Conservation (phyloP, 2,888 invertebrate genomes). For the Morinoia aosen region DNA sequence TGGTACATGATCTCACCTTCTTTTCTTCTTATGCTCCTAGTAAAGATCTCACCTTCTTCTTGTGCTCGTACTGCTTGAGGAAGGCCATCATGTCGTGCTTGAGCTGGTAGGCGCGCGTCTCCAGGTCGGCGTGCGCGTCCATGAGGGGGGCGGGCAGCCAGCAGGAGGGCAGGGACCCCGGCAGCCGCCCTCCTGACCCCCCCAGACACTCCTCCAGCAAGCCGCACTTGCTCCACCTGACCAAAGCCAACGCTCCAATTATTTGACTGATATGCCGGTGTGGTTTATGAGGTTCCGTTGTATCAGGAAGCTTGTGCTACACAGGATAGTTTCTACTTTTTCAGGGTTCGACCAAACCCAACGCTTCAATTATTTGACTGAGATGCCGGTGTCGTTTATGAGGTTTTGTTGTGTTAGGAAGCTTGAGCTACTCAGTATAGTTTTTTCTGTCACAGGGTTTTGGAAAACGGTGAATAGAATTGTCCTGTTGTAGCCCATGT, state of each 20-base stretch:
- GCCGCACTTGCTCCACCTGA: conserved; percentile 25
- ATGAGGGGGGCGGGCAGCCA: conserved; percentile 5
- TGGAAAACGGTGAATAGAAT: not conserved
- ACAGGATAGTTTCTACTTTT: not conserved
- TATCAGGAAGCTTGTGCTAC: not conserved
- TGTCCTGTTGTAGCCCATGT: not conserved
- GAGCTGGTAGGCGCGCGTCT: conserved; percentile 7
- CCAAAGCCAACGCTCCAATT: not conserved
- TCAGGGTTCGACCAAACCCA: not conserved
- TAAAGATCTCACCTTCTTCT: conserved; percentile 9
- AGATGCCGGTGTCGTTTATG: not conserved
- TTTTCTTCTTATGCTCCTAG: no score
- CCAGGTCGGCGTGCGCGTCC: not conserved
- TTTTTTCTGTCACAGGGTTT: not conserved
- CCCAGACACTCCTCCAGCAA: conserved; percentile 53
- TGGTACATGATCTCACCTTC: no score
- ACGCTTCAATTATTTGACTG: no score
- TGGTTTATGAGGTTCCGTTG: not conserved
- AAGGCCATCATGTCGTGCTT: conserved; percentile 41
- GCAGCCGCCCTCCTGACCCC: conserved; percentile 14
- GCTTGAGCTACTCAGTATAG: no score
- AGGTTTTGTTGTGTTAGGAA: not conserved
- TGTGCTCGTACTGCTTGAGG: conserved; percentile 42
- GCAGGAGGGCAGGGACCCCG: conserved; percentile 2
- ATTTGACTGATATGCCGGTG: not conserved